These are phyloP conservation scores for Tridacna crocea DNA, from an alignment of 2,888 invertebrate genomes.

Conservation along the genomic window DNA sequence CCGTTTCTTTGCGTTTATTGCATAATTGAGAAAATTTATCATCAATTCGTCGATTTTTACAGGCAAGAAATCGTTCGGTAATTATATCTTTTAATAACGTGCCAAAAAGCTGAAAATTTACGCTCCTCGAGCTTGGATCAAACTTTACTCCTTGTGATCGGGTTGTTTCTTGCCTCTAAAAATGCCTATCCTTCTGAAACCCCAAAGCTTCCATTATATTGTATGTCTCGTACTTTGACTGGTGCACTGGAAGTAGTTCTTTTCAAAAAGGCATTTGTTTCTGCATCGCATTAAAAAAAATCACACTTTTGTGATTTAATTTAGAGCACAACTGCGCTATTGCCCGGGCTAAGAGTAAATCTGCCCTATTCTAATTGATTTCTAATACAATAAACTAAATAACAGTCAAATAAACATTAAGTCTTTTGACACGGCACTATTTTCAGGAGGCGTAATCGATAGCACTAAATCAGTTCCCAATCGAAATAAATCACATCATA, in stretches of 20 bases:
- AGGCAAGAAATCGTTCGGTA: constrained; percentile 24
- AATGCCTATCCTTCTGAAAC: too few species aligned
- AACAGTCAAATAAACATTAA: constrained; percentile 37
- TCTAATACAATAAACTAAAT: constrained; percentile 29
- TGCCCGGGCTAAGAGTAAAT: too few species aligned
- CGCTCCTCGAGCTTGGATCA: constrained; percentile 14
- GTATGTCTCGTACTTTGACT: too few species aligned
- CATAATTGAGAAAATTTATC: constrained; percentile 19
- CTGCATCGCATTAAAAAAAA: too few species aligned
- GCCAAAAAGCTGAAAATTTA: constrained; percentile 20
- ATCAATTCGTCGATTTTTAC: constrained; percentile 9
- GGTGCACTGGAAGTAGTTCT: too few species aligned
- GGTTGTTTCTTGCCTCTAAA: too few species aligned
- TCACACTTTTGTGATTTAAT: too few species aligned
- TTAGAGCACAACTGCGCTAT: too few species aligned
- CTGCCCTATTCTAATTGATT: constrained; percentile 26
- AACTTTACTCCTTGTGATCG: background rate
- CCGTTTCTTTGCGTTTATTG: constrained; percentile 27
- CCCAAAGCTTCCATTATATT: too few species aligned
- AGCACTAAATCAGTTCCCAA: constrained; percentile 28
- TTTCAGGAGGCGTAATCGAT: constrained; percentile 22
- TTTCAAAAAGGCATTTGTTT: too few species aligned
- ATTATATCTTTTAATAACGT: constrained; percentile 28
- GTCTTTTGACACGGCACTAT: constrained; percentile 22
- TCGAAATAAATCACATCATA: constrained; percentile 28